Conservation (phyloP, 2,888 invertebrate species). For the Cryptophagus acutangulus region DNA sequence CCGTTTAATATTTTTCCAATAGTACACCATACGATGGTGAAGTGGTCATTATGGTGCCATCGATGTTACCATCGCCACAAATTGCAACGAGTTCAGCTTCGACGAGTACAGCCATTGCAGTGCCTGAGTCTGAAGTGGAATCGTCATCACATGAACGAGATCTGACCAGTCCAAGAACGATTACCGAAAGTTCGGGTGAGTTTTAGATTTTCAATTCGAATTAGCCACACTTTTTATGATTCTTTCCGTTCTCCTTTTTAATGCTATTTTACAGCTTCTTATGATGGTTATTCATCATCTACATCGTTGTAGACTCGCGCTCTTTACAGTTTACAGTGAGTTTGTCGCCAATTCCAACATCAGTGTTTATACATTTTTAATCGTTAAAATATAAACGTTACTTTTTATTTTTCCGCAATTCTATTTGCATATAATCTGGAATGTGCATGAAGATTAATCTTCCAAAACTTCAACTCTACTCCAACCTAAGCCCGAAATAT, state of each 20-base stretch:
- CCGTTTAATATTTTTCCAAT: conserved; percentile 47
- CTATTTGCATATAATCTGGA: conserved; percentile 37
- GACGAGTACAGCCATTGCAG: conserved; percentile 9
- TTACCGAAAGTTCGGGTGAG: conserved; percentile 63
- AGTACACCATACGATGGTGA: conserved; percentile 45
- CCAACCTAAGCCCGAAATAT: no score
- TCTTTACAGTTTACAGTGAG: conserved; percentile 29
- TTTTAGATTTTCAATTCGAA: conserved; percentile 5
- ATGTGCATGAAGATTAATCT: conserved; percentile 41
- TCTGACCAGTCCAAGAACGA: conserved; percentile 54
- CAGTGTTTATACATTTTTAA: no score
- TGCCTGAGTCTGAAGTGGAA: conserved; percentile 22
- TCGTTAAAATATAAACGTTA: conserved; percentile 6
- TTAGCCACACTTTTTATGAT: neutral
- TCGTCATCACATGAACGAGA: conserved; percentile 37
- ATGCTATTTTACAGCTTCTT: conserved; percentile 60
- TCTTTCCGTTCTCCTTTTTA: conserved; percentile 2
- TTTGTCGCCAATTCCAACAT: no score
- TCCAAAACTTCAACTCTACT: no score
- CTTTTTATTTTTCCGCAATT: conserved; percentile 14
- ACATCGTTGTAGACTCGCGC: conserved; percentile 58
- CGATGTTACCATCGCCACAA: conserved; percentile 27
- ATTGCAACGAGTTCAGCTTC: conserved; percentile 13
- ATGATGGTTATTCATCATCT: conserved; percentile 68
- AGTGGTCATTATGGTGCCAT: conserved; percentile 53